phyloP scores from a whole-genome alignment of 2,113 vertebrate genomes.

The Psilopogon haemacephalus region DNA sequence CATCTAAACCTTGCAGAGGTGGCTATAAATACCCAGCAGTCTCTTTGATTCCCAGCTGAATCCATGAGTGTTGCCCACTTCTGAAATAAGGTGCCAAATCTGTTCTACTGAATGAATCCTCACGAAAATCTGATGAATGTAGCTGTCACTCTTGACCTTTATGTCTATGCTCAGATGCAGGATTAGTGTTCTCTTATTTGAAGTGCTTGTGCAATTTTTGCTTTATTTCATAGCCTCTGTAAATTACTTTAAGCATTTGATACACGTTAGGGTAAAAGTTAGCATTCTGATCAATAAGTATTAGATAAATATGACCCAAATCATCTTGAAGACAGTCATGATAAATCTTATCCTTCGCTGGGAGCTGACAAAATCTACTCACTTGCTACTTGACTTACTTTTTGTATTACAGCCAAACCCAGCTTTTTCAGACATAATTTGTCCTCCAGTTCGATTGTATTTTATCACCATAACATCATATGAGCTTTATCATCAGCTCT shows the following conservation, averaged over 20 bases:
- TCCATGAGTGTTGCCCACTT: background rate
- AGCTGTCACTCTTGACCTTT: conserved; percentile 63
- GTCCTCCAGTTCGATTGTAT: background rate
- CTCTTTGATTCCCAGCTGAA: conserved; percentile 8
- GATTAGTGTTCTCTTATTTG: background rate
- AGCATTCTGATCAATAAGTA: conserved; percentile 31
- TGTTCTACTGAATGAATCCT: background rate
- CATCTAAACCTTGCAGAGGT: background rate
- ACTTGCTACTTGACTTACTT: background rate
- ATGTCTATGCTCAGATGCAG: background rate
- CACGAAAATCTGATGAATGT: conserved; percentile 41
- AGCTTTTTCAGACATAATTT: background rate
- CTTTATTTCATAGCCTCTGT: conserved; percentile 1
- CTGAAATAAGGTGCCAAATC: conserved; percentile 8
- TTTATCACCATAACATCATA: background rate
- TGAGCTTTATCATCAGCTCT: background rate
- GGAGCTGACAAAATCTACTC: background rate
- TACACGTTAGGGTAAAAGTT: background rate
- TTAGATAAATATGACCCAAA: conserved; percentile 14
- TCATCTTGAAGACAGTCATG: background rate
- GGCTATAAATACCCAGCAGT: background rate
- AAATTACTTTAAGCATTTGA: conserved; percentile 20
- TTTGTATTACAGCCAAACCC: background rate
- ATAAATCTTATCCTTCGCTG: background rate
- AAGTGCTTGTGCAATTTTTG: conserved; percentile 1